Conservation (phyloP, 2,113 vertebrate genomes). For the Mus spicilegus region DNA sequence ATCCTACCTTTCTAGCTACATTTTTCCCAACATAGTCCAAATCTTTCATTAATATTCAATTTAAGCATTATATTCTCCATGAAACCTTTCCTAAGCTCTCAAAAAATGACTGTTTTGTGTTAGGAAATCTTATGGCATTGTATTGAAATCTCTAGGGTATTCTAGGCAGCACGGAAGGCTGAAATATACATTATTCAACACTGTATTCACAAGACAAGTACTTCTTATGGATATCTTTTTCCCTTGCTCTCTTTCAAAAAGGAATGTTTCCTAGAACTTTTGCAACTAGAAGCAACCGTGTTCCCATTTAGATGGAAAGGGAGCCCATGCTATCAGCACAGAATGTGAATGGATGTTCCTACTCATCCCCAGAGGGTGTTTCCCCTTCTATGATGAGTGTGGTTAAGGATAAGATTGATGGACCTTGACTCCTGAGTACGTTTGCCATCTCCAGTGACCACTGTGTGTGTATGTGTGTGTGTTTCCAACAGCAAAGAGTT, state of each 20-base stretch:
- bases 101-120: background rate
- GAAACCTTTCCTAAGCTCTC: background rate
- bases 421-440: background rate
- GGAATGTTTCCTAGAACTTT: background rate
- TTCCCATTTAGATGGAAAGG: background rate
- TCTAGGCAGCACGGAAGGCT: background rate
- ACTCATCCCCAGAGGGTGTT: background rate
- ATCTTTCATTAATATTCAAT: conserved; percentile 23
- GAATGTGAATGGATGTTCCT: background rate
- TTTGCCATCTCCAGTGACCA: background rate
- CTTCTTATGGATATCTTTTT: background rate
- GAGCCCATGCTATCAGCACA: background rate
- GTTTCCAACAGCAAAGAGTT: background rate
- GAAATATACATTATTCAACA: background rate
- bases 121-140: conserved; percentile 36
- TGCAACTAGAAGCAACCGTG: background rate
- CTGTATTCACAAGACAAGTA: background rate
- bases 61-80: background rate
- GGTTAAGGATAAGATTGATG: background rate
- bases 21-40: background rate
- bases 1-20: background rate
- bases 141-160: background rate
- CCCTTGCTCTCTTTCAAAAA: background rate
- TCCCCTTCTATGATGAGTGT: background rate
- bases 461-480: background rate